Conservation (phyloP, 2,113 vertebrate species). For the Hiodon alosoides region DNA sequence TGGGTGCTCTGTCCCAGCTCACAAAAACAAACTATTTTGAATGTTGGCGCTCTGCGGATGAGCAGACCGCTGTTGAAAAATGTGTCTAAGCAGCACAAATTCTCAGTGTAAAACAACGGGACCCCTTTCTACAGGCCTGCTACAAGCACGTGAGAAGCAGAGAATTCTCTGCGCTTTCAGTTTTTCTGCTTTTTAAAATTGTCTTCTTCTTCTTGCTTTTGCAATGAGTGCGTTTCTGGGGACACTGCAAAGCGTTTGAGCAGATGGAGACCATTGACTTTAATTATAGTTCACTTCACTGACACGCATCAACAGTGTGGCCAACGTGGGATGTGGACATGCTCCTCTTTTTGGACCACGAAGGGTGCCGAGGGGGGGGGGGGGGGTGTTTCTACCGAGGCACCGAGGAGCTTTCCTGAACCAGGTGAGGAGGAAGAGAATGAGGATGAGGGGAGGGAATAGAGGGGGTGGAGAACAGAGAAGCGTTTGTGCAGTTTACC, state of each 20-base stretch:
- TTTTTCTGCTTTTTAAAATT: background rate
- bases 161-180: too few species aligned
- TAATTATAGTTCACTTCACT: background rate
- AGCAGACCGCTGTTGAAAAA: background rate
- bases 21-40: too few species aligned
- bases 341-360: background rate
- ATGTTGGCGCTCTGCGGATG: too few species aligned
- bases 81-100: constrained; percentile 3
- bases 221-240: background rate
- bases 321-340: background rate
- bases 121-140: background rate
- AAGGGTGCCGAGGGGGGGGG: background rate
- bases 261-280: constrained; percentile 10
- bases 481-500: constrained; percentile 10
- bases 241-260: constrained; percentile 1
- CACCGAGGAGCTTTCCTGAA: background rate
- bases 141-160: background rate
- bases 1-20: too few species aligned
- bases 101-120: background rate
- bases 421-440: background rate
- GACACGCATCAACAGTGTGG: too few species aligned
- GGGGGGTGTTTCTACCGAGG: background rate
- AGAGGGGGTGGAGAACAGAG: background rate
- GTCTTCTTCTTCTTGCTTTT: background rate
- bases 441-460: background rate